Conservation (phyloP, 2,113 vertebrate species). For the Serilophus lunatus region DNA sequence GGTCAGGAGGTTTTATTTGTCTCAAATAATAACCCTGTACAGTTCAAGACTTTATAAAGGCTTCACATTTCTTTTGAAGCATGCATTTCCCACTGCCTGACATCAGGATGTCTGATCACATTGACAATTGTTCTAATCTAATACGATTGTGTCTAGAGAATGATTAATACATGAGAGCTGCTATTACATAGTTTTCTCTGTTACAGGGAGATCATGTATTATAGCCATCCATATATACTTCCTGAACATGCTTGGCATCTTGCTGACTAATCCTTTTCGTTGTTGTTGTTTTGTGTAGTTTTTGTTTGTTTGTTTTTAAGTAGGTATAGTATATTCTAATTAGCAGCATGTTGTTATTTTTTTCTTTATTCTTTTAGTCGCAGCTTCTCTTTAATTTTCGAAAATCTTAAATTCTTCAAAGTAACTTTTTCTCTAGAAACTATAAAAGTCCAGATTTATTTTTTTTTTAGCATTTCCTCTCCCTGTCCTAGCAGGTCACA, state of each 20-base stretch:
- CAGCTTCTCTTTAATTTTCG: not conserved
- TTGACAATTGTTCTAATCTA: not conserved
- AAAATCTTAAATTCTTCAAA: not conserved
- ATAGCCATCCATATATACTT: not conserved
- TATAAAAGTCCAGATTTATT: not conserved
- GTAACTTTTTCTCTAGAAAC: not conserved
- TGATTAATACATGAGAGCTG: not conserved
- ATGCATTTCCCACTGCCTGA: not conserved
- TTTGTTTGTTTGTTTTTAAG: not conserved
- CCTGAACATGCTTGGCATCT: not conserved
- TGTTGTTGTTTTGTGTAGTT: no score
- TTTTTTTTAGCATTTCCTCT: not conserved
- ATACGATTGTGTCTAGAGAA: not conserved
- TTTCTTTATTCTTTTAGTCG: not conserved
- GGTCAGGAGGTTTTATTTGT: not conserved
- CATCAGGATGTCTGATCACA: not conserved
- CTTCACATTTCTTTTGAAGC: not conserved
- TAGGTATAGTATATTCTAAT: not conserved
- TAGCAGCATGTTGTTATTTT: accelerated
- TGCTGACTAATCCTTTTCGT: not conserved
- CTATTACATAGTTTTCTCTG: not conserved
- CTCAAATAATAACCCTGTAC: not conserved
- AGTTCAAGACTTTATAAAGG: not conserved
- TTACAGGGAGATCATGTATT: not conserved
- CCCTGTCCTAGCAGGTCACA: not conserved